Conservation (phyloP, 2,113 vertebrate species). For the Laterallus jamaicensis region DNA sequence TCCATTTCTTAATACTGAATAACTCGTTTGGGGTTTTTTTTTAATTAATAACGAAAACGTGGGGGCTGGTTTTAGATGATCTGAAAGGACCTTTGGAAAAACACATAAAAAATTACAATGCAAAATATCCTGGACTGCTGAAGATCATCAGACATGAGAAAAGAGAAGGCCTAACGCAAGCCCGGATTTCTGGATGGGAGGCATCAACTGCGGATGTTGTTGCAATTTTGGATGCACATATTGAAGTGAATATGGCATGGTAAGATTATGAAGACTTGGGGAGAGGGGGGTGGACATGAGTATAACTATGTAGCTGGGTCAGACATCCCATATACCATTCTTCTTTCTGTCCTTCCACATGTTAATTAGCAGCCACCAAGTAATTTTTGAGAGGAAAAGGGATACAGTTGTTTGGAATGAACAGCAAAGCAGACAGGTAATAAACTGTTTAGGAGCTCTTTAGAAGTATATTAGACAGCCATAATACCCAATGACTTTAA, state of each 20-base stretch:
- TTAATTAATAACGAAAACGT: not conserved
- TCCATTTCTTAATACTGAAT: not conserved
- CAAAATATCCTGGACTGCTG: conserved; percentile 21
- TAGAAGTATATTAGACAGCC: not conserved
- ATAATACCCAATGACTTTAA: not conserved
- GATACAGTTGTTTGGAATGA: not conserved
- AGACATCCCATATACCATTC: not conserved
- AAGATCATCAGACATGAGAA: conserved; percentile 64
- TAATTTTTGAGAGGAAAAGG: not conserved
- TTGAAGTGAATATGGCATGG: conserved; percentile 79
- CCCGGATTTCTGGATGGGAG: conserved; percentile 75
- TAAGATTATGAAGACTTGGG: not conserved
- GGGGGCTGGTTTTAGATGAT: conserved; percentile 17
- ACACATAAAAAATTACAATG: conserved; percentile 29
- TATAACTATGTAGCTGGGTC: not conserved
- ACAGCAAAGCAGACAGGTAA: not conserved
- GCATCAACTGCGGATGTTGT: conserved; percentile 75
- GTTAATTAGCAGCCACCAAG: not conserved
- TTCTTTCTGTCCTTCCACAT: not conserved
- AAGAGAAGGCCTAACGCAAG: conserved; percentile 77
- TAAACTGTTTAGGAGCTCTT: not conserved
- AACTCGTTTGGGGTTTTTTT: not conserved
- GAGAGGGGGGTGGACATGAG: not conserved
- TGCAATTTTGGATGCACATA: conserved; percentile 81
- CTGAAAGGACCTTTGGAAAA: conserved; percentile 48